A percentile compares a stretch with the other conserved stretches of the same genome.
Conservation (phyloP, 2,888 invertebrate genomes). For the Enoplolaimus lenunculus region DNA sequence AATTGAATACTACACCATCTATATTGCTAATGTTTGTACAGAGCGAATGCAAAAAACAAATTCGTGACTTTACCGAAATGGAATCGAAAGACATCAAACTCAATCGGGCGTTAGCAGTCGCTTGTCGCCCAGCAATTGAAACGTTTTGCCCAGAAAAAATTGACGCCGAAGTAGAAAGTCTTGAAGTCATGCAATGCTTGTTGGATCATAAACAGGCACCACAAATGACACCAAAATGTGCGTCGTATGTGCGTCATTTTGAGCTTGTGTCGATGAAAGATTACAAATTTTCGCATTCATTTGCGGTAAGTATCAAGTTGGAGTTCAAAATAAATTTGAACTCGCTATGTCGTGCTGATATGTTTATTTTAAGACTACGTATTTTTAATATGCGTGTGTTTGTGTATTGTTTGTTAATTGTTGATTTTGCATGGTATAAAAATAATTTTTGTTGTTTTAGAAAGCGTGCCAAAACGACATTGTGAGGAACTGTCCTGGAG, state of each 20-base stretch:
- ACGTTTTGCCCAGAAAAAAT: slow-evolving; percentile 11
- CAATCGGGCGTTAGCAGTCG: slow-evolving; percentile 70
- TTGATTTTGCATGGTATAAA: too few relatives aligned
- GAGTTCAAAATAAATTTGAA: too few relatives aligned
- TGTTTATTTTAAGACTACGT: too few relatives aligned
- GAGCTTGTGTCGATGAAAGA: slow-evolving; percentile 63
- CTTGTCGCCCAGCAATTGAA: slow-evolving; percentile 51
- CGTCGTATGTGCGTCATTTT: slow-evolving; percentile 86
- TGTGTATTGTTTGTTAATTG: too few relatives aligned
- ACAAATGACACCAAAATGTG: slow-evolving; percentile 66
- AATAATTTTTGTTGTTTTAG: too few relatives aligned
- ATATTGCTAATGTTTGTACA: too few relatives aligned
- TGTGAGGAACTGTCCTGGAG: too few relatives aligned
- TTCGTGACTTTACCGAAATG: slow-evolving; percentile 68
- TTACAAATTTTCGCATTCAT: slow-evolving; percentile 65
- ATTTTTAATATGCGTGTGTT: too few relatives aligned
- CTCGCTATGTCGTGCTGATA: too few relatives aligned
- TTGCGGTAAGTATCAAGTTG: slow-evolving; percentile 58
- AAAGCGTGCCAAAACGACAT: too few relatives aligned
- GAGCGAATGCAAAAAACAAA: slow-evolving; percentile 55
- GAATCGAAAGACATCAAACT: slow-evolving; percentile 72
- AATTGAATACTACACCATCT: too few relatives aligned
- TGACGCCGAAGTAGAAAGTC: slow-evolving; percentile 52
- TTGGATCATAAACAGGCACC: slow-evolving; percentile 76
- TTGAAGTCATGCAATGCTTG: slow-evolving; percentile 83